Conservation (phyloP, 2,113 vertebrate species). For the Macaca mulatta region DNA sequence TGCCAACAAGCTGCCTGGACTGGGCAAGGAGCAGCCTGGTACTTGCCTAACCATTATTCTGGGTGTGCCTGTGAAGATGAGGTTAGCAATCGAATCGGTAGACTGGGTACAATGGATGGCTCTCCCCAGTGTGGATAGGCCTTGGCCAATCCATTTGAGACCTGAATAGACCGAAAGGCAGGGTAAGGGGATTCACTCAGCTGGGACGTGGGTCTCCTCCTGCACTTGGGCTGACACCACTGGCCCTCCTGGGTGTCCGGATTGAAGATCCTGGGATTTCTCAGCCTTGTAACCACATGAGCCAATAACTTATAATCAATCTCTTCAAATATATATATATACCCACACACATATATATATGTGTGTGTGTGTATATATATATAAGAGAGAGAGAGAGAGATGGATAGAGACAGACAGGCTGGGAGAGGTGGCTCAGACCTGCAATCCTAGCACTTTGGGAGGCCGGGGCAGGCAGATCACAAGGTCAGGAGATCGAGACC, state of each 20-base stretch:
- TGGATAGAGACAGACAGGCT: neutral
- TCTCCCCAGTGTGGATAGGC: neutral
- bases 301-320: too few species aligned
- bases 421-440: too few species aligned
- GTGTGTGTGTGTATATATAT: fast-evolving
- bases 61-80: neutral
- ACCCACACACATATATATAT: too few species aligned
- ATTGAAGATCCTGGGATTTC: neutral
- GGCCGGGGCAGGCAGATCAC: fast-evolving
- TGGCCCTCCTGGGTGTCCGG: neutral
- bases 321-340: neutral
- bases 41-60: too few species aligned
- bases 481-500: too few species aligned
- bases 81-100: fast-evolving
- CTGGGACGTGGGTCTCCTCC: neutral
- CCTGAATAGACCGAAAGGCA: neutral
- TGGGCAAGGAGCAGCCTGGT: neutral
- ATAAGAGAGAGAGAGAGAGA: neutral
- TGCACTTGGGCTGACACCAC: neutral
- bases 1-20: too few species aligned
- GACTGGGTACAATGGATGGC: neutral
- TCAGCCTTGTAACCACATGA: neutral
- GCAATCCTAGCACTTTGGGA: too few species aligned
- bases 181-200: neutral
- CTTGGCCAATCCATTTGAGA: too few species aligned